Evolutionary conservation across 2,888 invertebrate genomes (phyloP).

Genomic region (Camptogramma bilineatum): DNA sequence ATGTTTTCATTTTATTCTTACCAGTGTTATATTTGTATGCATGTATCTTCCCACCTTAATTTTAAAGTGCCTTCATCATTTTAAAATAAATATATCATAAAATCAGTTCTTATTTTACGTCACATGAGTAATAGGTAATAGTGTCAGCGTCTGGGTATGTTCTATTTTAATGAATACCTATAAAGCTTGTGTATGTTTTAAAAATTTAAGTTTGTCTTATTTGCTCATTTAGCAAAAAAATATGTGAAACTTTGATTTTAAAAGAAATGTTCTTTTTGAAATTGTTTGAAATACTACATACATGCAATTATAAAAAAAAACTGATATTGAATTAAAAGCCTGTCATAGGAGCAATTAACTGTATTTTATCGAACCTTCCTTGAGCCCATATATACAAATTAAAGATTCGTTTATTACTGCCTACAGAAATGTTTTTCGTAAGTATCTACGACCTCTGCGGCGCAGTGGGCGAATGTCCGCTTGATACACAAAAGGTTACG

Average conservation of each 20-base stretch:
- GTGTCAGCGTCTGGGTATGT: slow-evolving; percentile 52
- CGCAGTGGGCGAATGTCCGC: no score
- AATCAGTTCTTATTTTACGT: slow-evolving; percentile 62
- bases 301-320: slow-evolving; percentile 72
- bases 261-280: slow-evolving; percentile 64
- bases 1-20: slow-evolving; percentile 46
- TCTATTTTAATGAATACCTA: slow-evolving; percentile 54
- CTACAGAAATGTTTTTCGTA: no score
- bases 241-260: slow-evolving; percentile 51
- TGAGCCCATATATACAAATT: background rate
- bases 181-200: slow-evolving; percentile 69
- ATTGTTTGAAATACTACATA: slow-evolving; percentile 67
- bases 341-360: slow-evolving; percentile 63
- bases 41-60: slow-evolving; percentile 72
- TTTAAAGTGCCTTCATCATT: slow-evolving; percentile 78
- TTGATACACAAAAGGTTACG: no score
- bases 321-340: slow-evolving; percentile 80
- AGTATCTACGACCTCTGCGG: no score
- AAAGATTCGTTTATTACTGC: no score
- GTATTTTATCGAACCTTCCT: slow-evolving; percentile 46
- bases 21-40: slow-evolving; percentile 60
- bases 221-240: slow-evolving; percentile 57
- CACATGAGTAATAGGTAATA: slow-evolving; percentile 56
- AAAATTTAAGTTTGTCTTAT: slow-evolving; percentile 62
- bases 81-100: slow-evolving; percentile 59